Conservation (phyloP, 2,113 vertebrate genomes). For the Dromaius novaehollandiae region DNA sequence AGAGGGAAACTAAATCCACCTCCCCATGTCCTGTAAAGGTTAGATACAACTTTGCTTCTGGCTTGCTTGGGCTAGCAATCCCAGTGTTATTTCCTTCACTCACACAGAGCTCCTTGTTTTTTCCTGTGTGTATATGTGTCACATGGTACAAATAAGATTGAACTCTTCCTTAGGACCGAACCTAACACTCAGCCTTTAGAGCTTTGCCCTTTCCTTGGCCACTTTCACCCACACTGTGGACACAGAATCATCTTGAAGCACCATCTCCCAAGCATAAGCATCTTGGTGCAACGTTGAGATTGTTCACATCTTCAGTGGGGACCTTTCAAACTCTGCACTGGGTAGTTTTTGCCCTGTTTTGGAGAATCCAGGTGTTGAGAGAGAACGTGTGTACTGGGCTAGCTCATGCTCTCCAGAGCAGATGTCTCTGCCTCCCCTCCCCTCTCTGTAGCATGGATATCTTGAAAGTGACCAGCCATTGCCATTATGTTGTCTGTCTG, state of each 20-base stretch:
- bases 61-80: background rate
- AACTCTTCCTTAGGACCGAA: background rate
- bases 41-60: background rate
- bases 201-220: background rate
- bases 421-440: background rate
- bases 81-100: background rate
- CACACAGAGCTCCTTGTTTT: background rate
- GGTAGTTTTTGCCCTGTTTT: background rate
- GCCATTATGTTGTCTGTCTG: background rate
- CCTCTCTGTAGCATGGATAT: background rate
- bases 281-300: background rate
- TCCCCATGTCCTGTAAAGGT: background rate
- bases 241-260: background rate
- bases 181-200: background rate
- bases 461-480: background rate
- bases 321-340: background rate
- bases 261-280: background rate
- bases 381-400: background rate
- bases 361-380: background rate
- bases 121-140: background rate
- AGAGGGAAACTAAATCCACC: background rate
- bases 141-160: background rate
- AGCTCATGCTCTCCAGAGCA: background rate
- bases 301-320: background rate
- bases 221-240: background rate